Evolutionary conservation across 2,888 invertebrate species (phyloP).

Genomic region (Dinocampus coccinellae): DNA sequence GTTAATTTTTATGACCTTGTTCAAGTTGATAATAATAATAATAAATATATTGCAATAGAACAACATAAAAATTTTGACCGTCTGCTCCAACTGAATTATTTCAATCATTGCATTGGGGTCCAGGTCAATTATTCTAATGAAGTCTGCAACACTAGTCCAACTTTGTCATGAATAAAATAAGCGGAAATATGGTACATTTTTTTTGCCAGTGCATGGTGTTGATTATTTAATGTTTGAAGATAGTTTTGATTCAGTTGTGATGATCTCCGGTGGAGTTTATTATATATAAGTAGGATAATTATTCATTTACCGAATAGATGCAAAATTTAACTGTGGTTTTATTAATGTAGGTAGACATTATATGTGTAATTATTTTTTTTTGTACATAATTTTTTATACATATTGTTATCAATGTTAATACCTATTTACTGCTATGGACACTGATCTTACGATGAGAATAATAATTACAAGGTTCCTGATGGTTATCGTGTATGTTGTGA

Average conservation of each 20-base stretch:
- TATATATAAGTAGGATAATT: background rate
- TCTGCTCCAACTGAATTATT: conserved; percentile 1
- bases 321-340: too few relatives aligned
- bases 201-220: background rate
- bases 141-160: background rate
- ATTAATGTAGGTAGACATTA: too few relatives aligned
- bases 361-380: too few relatives aligned
- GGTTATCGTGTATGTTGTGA: conserved; percentile 5
- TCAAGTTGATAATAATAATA: conserved; percentile 33
- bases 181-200: background rate
- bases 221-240: background rate
- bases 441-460: background rate
- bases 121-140: background rate
- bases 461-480: conserved; percentile 4
- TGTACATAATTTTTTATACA: background rate
- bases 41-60: background rate
- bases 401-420: background rate
- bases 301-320: too few relatives aligned
- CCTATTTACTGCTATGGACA: background rate
- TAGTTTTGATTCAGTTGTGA: background rate
- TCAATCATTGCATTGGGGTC: background rate
- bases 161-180: background rate
- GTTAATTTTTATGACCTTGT: conserved; percentile 35
- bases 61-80: background rate
- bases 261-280: background rate